A percentile compares a stretch with the other conserved stretches of the same genome.
Conservation (phyloP, 2,888 invertebrate species). For the Ornithoptera alexandrae region DNA sequence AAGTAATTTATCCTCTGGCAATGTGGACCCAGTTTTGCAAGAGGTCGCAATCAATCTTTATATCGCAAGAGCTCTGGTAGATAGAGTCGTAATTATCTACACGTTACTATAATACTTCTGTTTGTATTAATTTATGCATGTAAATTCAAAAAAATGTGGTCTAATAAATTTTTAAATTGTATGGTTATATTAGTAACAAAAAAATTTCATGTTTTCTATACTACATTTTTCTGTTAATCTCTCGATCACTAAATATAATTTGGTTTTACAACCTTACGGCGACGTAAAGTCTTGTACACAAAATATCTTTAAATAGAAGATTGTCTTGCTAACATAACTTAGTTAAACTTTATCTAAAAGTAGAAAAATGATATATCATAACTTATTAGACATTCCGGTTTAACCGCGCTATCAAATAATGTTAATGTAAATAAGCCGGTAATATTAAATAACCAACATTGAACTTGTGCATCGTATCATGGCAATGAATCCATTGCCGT, state of each 20-base stretch:
- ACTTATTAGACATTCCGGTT: background rate
- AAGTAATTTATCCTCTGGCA: conserved; percentile 25
- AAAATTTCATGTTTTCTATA: too few species aligned
- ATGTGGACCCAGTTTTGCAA: conserved; percentile 23
- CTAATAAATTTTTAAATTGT: too few species aligned
- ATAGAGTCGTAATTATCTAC: conserved; percentile 9
- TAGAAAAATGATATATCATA: too few species aligned
- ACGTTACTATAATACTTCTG: background rate
- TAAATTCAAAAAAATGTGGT: background rate
- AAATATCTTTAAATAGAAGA: too few species aligned
- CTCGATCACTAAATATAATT: too few species aligned
- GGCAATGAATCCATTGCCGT: conserved; percentile 6
- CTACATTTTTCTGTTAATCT: too few species aligned
- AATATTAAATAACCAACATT: conserved; percentile 18
- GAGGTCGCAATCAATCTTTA: conserved; percentile 27
- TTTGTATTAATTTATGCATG: background rate
- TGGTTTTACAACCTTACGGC: too few species aligned
- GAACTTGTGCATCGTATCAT: conserved; percentile 16
- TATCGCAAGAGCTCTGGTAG: conserved; percentile 24
- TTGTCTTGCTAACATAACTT: too few species aligned
- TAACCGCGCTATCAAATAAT: conserved; percentile 8
- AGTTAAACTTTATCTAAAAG: too few species aligned
- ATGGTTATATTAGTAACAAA: too few species aligned
- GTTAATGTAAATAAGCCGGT: conserved; percentile 18
- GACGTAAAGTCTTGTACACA: too few species aligned